Evolutionary conservation across 2,113 vertebrate genomes (phyloP).

Genomic region (Indicator indicator): DNA sequence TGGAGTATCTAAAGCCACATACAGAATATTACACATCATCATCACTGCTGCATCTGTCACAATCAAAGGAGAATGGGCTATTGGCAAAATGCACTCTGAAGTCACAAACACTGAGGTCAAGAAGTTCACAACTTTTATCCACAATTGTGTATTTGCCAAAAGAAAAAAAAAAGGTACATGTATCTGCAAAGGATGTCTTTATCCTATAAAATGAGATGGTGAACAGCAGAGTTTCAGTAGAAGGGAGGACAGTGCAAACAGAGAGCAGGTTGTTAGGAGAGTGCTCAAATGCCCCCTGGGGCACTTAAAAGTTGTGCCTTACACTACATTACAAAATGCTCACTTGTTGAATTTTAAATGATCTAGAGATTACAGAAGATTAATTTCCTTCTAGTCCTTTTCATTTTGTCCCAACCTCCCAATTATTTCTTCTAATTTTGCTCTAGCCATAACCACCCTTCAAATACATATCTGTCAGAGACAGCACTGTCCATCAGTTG

Average conservation of each 20-base stretch:
- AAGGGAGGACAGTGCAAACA: neutral
- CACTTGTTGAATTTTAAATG: slow-evolving; percentile 3
- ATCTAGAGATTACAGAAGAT: neutral
- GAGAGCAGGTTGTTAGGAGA: neutral
- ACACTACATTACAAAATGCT: neutral
- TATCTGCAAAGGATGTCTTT: neutral
- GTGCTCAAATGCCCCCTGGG: neutral
- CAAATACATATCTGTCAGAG: neutral
- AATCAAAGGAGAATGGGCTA: neutral
- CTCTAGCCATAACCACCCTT: neutral
- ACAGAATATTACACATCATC: neutral
- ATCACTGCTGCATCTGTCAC: neutral
- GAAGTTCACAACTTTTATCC: neutral
- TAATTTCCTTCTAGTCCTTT: neutral
- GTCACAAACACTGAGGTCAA: neutral
- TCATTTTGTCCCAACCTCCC: neutral
- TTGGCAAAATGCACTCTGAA: neutral
- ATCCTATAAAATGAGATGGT: neutral
- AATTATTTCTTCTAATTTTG: slow-evolving; percentile 6
- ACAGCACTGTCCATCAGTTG: neutral
- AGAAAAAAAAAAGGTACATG: neutral
- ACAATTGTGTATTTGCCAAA: neutral
- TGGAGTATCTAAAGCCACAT: neutral
- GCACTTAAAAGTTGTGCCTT: neutral
- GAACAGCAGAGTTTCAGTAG: neutral